Evolutionary conservation across 2,113 vertebrate genomes (phyloP), one percentile per base, ranked within the genome.

Genomic region (Spea bombifrons): DNA sequence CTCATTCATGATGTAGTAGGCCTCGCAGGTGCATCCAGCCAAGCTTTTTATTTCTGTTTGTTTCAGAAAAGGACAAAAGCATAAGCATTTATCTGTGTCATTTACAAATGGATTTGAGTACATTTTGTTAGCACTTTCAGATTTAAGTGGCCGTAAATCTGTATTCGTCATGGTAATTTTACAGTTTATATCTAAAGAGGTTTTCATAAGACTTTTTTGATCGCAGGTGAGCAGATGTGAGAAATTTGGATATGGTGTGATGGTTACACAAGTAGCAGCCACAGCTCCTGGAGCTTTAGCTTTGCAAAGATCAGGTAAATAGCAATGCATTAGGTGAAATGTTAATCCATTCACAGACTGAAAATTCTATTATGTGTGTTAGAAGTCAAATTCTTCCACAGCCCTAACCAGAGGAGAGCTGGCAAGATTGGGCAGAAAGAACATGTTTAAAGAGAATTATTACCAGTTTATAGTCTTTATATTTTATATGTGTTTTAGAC

Each of bases 181-280:
- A 30, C 61, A 4, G 61, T 30, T 17, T 17, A 16, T 16, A 64
- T 30, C 61, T 64, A 4, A 64, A 59, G 55, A 59, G 30, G 73
- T 15, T 68, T 76, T 7, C 75, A 0, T 80, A 30, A 79, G 47
- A 82, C 0, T 66, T 82, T 66, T 82, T 69, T 85, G 16, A 50
- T 77, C 80, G 72, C 47, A 99, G 97, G 90, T 93, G 78, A 94
- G 89, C 84, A 93, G 93, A 57, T 94, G 90, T 87, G 94, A 94
- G 85, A 96, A 94, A 74, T 95, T 94, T 88, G 95, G 86, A 59
- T 95, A 94, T 3, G 93, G 91, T 59, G 91, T 94, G 81, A 94
- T 99, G 89, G 86, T 97, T 83, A 91, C 95, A 12, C 97, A 97
- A 85, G 86, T 99, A 70, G 95, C 96, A 66, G 89, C 94, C 6